Conservation (phyloP, 2,797 vertebrate species). For the Alexandromys oeconomus region DNA sequence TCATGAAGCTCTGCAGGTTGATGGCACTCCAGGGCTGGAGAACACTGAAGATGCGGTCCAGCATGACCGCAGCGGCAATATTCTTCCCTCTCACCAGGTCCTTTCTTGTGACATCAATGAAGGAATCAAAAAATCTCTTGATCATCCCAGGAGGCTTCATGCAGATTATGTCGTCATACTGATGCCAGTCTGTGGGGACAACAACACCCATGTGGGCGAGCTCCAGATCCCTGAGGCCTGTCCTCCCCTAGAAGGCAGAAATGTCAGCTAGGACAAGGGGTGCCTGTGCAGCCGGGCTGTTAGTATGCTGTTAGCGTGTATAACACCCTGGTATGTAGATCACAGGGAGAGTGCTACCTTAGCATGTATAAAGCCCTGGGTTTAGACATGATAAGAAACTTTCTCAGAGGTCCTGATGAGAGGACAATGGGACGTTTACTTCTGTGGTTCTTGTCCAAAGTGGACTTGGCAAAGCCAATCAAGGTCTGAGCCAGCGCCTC, state of each 20-base stretch:
- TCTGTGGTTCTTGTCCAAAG: background rate
- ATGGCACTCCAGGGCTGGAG: conserved; percentile 88
- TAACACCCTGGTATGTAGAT: fast-evolving
- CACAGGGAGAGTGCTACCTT: no score
- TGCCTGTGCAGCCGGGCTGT: background rate
- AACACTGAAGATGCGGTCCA: conserved; percentile 91
- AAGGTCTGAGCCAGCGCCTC: no score
- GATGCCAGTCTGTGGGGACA: conserved; percentile 93
- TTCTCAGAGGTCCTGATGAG: background rate
- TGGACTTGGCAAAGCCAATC: no score
- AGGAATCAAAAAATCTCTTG: fast-evolving
- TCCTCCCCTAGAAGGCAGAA: background rate
- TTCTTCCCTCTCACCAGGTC: conserved; percentile 88
- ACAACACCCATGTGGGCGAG: background rate
- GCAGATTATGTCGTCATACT: conserved; percentile 97
- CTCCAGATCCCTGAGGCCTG: background rate
- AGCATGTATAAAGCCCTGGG: background rate
- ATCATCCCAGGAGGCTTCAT: background rate
- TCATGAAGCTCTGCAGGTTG: conserved; percentile 90
- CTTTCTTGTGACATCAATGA: conserved; percentile 48
- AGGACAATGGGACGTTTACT: background rate
- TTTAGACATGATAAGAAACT: no score
- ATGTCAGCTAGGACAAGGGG: fast-evolving
- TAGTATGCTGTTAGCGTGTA: no score
- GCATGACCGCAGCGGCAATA: conserved; percentile 91